phyloP scores from a whole-genome alignment of 2,113 vertebrate genomes.

The Apistogramma diplotaenia region DNA sequence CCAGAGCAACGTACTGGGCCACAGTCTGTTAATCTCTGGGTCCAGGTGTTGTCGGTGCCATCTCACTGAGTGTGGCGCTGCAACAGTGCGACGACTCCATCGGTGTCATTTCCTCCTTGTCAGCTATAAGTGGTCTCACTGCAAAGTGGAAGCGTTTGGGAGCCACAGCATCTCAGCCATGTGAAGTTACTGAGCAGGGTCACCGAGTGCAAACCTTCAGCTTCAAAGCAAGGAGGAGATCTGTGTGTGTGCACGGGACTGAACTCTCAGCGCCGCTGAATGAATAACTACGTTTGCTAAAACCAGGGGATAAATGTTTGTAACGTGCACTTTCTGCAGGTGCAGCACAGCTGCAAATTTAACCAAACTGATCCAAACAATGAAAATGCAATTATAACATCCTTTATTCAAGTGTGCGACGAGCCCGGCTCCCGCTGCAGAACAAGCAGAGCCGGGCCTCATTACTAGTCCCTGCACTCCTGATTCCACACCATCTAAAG shows the following conservation, averaged over 20 bases:
- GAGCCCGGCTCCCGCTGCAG: background rate
- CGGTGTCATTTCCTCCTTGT: background rate
- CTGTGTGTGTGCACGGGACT: background rate
- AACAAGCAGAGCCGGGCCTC: background rate
- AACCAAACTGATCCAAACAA: background rate
- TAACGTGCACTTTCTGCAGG: background rate
- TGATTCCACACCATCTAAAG: slow-evolving; percentile 6
- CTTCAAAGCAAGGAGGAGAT: background rate
- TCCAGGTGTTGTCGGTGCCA: no score
- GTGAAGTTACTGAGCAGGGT: no score
- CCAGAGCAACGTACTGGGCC: no score
- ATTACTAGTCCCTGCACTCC: background rate
- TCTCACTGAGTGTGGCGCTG: background rate
- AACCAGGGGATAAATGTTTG: rapidly evolving
- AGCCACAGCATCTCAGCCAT: background rate
- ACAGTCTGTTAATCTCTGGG: no score
- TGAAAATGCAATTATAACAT: background rate
- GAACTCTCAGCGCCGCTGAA: background rate
- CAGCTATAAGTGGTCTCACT: background rate
- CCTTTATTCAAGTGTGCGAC: background rate
- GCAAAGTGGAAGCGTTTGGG: background rate
- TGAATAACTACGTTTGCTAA: background rate
- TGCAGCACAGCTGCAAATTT: background rate
- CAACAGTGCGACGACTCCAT: no score
- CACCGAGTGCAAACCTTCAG: background rate